phyloP scores from a whole-genome alignment of 30 jellyfish, hydroid and myxozoan species.

The Cassiopea xamachana region DNA sequence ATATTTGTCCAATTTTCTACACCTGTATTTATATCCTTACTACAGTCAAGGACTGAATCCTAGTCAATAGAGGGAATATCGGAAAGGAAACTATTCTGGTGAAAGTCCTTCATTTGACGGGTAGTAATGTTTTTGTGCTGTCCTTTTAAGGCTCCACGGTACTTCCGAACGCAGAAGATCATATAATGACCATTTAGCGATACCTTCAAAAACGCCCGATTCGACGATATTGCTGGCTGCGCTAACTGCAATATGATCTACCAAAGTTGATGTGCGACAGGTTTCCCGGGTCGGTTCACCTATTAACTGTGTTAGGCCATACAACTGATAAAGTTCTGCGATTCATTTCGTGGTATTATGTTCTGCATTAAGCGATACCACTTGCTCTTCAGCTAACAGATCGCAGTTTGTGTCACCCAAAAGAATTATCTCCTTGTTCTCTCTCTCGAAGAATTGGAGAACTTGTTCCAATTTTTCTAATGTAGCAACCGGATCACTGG shows the following conservation, averaged over 20 bases:
- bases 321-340: slow-evolving; percentile 43
- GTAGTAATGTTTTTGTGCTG: slow-evolving; percentile 27
- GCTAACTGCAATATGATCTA: slow-evolving; percentile 54
- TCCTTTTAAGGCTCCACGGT: slow-evolving; percentile 13
- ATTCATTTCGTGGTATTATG: slow-evolving; percentile 45
- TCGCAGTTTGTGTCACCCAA: slow-evolving; percentile 48
- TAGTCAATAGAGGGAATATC: slow-evolving; percentile 20
- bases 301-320: slow-evolving; percentile 59
- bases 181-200: slow-evolving; percentile 44
- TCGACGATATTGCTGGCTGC: slow-evolving; percentile 51
- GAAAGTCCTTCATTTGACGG: slow-evolving; percentile 35
- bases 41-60: neutral
- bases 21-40: slow-evolving; percentile 21
- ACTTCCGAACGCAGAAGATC: slow-evolving; percentile 71
- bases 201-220: slow-evolving; percentile 47
- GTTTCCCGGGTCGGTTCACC: slow-evolving; percentile 54
- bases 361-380: slow-evolving; percentile 34
- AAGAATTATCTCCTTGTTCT: slow-evolving; percentile 32
- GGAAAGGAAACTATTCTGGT: slow-evolving; percentile 38
- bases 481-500: slow-evolving; percentile 52
- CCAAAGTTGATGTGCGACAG: slow-evolving; percentile 42
- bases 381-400: slow-evolving; percentile 49
- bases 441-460: slow-evolving; percentile 46
- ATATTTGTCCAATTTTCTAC: neutral
- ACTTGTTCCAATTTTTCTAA: slow-evolving; percentile 49